Evolutionary conservation across 2,888 invertebrate genomes (phyloP).

Genomic region (Acheta domesticus): DNA sequence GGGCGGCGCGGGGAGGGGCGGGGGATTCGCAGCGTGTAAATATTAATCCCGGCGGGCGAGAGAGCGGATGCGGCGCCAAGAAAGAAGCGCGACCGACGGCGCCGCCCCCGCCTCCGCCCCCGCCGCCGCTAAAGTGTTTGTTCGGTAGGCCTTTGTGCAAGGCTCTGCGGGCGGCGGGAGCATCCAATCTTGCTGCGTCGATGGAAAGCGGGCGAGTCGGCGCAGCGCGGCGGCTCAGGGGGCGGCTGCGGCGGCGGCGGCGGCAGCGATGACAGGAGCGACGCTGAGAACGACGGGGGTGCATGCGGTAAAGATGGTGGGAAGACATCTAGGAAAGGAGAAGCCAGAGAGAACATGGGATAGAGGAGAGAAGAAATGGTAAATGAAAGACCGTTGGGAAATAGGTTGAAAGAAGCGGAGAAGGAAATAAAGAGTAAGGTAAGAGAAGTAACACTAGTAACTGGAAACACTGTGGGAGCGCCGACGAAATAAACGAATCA

Average conservation of each 20-base stretch:
- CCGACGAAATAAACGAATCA: too few species aligned
- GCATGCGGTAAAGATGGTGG: background rate
- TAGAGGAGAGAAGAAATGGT: too few species aligned
- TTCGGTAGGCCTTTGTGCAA: conserved; percentile 9
- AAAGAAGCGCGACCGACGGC: conserved; percentile 4
- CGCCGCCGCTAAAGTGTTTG: conserved; percentile 18
- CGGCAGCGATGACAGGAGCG: background rate
- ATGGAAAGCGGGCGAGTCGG: background rate
- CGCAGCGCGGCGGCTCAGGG: background rate
- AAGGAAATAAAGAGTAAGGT: too few species aligned
- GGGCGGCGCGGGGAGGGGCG: background rate
- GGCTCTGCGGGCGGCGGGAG: conserved; percentile 9
- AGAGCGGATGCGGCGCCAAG: background rate
- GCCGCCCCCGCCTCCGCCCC: background rate
- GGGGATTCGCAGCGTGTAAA: background rate
- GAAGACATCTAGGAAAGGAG: too few species aligned
- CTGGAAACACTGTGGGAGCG: too few species aligned
- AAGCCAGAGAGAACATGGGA: too few species aligned
- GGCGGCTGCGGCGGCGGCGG: background rate
- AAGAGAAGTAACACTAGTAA: too few species aligned
- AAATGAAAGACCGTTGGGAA: too few species aligned
- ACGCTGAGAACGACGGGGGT: background rate
- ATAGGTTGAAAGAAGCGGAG: too few species aligned
- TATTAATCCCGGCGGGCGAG: conserved; percentile 18
- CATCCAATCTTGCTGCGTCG: conserved; percentile 10